phyloP scores from a whole-genome alignment of 2,113 vertebrate species.

The Kryptolebias marmoratus region DNA sequence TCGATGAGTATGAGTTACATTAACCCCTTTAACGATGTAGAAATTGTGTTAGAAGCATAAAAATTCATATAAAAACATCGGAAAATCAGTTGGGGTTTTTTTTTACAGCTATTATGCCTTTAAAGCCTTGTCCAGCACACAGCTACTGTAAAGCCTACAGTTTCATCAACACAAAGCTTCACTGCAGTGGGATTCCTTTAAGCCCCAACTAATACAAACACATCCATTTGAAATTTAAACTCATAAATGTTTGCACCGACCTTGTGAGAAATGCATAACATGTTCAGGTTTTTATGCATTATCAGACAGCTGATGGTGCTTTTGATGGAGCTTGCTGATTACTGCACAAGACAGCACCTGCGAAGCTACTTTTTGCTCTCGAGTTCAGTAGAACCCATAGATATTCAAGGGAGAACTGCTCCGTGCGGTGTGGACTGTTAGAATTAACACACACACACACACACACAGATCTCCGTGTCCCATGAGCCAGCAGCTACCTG shows the following conservation, averaged over 20 bases:
- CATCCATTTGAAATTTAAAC: background rate
- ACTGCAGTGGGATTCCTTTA: background rate
- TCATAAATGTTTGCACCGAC: background rate
- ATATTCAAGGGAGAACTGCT: background rate
- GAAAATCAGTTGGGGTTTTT: too few species aligned
- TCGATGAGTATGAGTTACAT: too few species aligned
- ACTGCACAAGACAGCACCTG: background rate
- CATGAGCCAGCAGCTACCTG: constrained; percentile 18
- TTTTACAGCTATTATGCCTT: too few species aligned
- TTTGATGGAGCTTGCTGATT: too few species aligned
- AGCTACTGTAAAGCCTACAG: too few species aligned
- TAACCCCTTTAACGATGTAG: too few species aligned
- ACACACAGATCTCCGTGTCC: constrained; percentile 14
- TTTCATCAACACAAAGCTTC: too few species aligned
- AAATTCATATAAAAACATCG: too few species aligned
- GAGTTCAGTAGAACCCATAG: too few species aligned
- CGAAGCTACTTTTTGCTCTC: background rate
- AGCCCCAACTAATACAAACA: background rate
- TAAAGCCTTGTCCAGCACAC: too few species aligned
- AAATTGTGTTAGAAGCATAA: too few species aligned
- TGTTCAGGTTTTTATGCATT: too few species aligned
- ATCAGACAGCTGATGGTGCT: background rate
- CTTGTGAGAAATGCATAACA: background rate
- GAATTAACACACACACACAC: background rate
- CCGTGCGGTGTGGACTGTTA: background rate